Base-by-base conservation (phyloP, 2,888 invertebrate genomes). In the Phaonia tiefii region DNA sequence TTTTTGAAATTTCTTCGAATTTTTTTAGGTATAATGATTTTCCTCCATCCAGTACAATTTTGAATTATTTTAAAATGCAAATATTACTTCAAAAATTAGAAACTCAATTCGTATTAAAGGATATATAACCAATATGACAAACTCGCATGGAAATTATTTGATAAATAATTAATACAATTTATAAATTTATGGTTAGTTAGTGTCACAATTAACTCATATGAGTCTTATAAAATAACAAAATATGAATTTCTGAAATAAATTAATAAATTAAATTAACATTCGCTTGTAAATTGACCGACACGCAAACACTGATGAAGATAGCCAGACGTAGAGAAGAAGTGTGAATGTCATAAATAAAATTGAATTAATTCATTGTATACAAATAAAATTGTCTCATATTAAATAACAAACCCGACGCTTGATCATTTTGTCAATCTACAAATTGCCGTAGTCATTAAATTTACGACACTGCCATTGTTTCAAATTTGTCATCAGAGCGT, bases 241-340 rank as follows among this genome's bases (percentile, higher is more conserved):
- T n/a, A n/a, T n/a, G n/a, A n/a, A n/a, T n/a, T n/a, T n/a, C n/a
- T n/a, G n/a, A n/a, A n/a, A n/a, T n/a, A n/a, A n/a, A 26, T 39
- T 37, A 39, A 39, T 60, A 60, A 60, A 60, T 60, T 60, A 60
- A 60, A 60, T 60, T 60, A 60, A 39, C 60, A 60, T 60, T 20
- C 37, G 17, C 17, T 60, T 60, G 60, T 60, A 60, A 60, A 60
- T 60, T 60, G 39, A 17, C 17, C 39, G 17, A 60, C 37, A 39
- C 39, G 11, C 60, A 60, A 37, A 17, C 20, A 17, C 37, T 26
- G 4, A 39, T 60, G 37, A 10, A 17, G 1, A 1, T 31, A 54
- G 1, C 3, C n/a, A 60, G 2, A 5, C 7, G 17, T 1, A 15
- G 60, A 20, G 37, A 39, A 15, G 13, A 39, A 11, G 22, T 20